These are phyloP conservation scores for Podarcis siculus DNA, from an alignment of 2,797 vertebrate genomes.

Conservation along the genomic window DNA sequence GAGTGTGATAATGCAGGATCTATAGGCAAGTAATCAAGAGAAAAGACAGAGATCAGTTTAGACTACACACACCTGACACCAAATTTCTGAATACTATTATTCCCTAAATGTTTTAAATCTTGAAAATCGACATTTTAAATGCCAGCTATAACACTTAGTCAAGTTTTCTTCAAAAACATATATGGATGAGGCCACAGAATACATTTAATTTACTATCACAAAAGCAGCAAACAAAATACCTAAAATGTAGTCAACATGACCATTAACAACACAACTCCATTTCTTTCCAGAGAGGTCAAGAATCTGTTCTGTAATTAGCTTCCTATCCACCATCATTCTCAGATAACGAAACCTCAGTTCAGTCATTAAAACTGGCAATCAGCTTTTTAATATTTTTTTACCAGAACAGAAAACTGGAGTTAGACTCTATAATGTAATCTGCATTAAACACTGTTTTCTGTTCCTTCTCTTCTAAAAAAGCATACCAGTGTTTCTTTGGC, in stretches of 20 bases:
- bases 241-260: neutral
- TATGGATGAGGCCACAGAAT: neutral
- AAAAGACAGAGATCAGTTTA: neutral
- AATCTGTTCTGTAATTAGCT: neutral
- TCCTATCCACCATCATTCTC: neutral
- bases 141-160: no score
- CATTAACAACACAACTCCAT: neutral
- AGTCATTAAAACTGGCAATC: neutral
- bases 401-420: neutral
- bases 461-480: neutral
- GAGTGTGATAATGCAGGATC: conserved; percentile 77
- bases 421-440: neutral
- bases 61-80: neutral
- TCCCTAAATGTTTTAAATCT: neutral
- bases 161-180: no score
- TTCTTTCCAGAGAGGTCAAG: neutral
- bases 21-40: conserved; percentile 47
- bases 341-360: no score
- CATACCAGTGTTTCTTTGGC: conserved; percentile 85
- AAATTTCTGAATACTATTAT: neutral
- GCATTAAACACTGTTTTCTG: neutral
- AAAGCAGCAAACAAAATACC: neutral
- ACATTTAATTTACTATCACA: neutral
- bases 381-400: neutral
- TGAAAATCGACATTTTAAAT: neutral